Conservation (phyloP, 1,140 invertebrate species). For the Antheraea pernyi region DNA sequence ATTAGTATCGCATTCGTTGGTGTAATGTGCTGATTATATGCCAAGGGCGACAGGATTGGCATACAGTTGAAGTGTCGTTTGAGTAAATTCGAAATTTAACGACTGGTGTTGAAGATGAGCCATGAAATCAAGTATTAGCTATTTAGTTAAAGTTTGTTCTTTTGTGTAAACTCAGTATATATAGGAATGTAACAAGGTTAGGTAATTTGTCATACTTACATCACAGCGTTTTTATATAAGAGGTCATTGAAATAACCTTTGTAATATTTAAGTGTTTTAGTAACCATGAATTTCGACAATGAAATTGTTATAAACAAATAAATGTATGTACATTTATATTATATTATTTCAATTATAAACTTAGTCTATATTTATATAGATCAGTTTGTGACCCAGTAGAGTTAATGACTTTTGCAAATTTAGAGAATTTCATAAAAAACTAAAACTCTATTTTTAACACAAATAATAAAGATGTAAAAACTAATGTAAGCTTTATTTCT, state of each 20-base stretch:
- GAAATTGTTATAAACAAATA: background rate
- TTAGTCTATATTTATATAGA: too few relatives aligned
- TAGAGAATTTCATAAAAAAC: too few relatives aligned
- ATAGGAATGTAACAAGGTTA: background rate
- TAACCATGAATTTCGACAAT: background rate
- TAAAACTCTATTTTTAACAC: too few relatives aligned
- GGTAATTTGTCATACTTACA: background rate
- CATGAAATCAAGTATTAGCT: background rate
- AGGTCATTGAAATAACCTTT: background rate
- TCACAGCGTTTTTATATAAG: background rate
- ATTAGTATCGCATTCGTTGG: constrained; percentile 27
- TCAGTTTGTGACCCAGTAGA: too few relatives aligned
- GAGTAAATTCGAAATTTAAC: constrained; percentile 6
- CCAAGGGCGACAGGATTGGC: constrained; percentile 53
- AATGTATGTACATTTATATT: background rate
- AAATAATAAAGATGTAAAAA: too few relatives aligned
- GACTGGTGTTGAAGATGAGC: constrained; percentile 15
- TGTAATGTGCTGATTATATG: constrained; percentile 42
- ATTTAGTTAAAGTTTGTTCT: background rate
- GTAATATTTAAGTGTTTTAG: background rate
- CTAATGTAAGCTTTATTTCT: too few relatives aligned
- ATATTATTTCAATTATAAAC: too few relatives aligned
- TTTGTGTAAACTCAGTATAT: background rate
- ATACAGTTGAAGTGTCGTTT: constrained; percentile 27
- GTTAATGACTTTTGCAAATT: too few relatives aligned